Evolutionary conservation across 2,113 vertebrate genomes (phyloP).

Genomic region (Corythaixoides concolor): DNA sequence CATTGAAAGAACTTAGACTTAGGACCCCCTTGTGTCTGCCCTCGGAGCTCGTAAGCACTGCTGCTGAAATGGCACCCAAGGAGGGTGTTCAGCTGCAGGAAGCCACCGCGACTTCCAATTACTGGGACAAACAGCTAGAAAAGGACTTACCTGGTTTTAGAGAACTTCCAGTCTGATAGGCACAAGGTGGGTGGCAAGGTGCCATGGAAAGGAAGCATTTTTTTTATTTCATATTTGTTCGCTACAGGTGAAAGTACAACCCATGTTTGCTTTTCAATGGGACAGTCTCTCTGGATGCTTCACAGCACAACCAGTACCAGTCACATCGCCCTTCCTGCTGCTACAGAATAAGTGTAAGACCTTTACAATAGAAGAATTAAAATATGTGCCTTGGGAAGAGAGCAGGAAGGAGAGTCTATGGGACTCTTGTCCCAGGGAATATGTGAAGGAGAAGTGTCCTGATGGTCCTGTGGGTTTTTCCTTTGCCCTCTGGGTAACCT

Average conservation of each 20-base stretch:
- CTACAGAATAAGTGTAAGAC: neutral
- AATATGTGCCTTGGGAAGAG: neutral
- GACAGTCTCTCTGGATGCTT: neutral
- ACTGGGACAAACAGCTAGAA: neutral
- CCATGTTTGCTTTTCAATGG: neutral
- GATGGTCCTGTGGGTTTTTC: neutral
- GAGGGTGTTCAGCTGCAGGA: neutral
- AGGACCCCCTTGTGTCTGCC: neutral
- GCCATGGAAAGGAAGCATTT: neutral
- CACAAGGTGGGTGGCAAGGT: neutral
- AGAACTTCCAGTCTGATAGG: neutral
- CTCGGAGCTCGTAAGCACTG: neutral
- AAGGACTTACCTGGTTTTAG: neutral
- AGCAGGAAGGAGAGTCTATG: rapidly evolving
- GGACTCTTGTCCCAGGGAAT: neutral
- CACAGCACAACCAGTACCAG: neutral
- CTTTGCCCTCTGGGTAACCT: neutral
- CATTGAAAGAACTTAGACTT: neutral
- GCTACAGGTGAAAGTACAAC: neutral
- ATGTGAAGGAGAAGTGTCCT: neutral
- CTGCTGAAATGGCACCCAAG: neutral
- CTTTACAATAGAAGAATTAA: neutral
- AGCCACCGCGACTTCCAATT: neutral
- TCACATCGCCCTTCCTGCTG: neutral
- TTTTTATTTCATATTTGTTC: neutral